Evolutionary conservation across 2,888 invertebrate genomes (phyloP), one percentile per base, ranked within the genome.

Genomic region (Thera obeliscata): DNA sequence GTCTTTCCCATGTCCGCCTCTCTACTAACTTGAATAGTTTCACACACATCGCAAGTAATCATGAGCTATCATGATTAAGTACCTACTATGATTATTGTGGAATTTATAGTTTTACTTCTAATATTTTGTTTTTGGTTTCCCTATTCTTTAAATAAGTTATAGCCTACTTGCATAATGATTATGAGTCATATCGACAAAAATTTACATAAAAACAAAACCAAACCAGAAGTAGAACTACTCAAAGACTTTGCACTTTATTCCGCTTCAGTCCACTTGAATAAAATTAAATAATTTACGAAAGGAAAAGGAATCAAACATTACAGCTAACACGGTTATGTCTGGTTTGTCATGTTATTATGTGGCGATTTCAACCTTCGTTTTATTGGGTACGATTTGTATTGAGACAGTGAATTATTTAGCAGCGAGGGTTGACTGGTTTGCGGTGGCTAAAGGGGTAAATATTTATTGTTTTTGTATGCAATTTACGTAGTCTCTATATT

Each of bases 341-440:
- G 70, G 64, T 81, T 7, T 67, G 52, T 60, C 78, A 85, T 84
- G 64, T 68, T 78, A 86, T 83, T 85, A 87, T 81, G 79, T 79
- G 78, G 81, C 82, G 81, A 85, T 87, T 86, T 82, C 79, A 79
- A 79, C 77, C 79, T 77, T 72, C 79, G 79, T 83, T 84, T 84
- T 85, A 89, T 89, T 88, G 85, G 43, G 78, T 78, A 78, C 76
- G 78, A 72, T 73, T 66, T 62, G 56, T 60, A 74, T 70, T 69
- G 65, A 52, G 65, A 72, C 74, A 70, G 68, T 66, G 71, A 68
- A 69, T 67, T 56, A 68, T 68, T 60, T 69, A 70, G 64, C 62
- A 63, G 56, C 61, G 66, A 71, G 65, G 70, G 74, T 77, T 75
- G 71, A 75, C 73, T 56, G 60, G 54, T 59, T 65, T 69, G 69